Conservation (phyloP, 1,140 invertebrate genomes). For the Leptinotarsa texana region DNA sequence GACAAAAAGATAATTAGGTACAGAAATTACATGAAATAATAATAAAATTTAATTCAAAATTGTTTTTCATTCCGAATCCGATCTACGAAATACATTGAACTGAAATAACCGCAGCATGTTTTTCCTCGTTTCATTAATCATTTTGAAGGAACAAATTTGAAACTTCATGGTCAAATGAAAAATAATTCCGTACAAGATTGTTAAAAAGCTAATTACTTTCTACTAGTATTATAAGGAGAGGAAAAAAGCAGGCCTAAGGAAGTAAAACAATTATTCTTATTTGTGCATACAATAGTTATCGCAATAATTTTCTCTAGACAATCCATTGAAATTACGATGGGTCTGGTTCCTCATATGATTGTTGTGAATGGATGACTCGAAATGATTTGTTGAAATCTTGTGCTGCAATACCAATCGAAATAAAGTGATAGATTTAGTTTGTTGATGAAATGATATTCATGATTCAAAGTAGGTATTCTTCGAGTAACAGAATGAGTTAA, state of each 20-base stretch:
- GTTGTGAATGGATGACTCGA: too few relatives aligned
- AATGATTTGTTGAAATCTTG: too few relatives aligned
- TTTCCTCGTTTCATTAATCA: conserved; percentile 15
- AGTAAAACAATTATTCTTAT: neutral
- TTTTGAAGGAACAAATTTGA: conserved; percentile 27
- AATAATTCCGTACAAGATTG: conserved; percentile 14
- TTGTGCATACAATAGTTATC: neutral
- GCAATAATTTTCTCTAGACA: too few relatives aligned
- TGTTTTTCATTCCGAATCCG: conserved; percentile 2
- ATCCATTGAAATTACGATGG: too few relatives aligned
- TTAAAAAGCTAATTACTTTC: conserved; percentile 19
- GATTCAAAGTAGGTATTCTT: too few relatives aligned
- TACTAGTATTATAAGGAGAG: neutral
- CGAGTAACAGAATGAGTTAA: too few relatives aligned
- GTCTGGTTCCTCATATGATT: too few relatives aligned
- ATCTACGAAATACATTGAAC: conserved; percentile 21
- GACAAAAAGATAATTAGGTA: conserved; percentile 16
- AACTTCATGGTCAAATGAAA: conserved; percentile 30
- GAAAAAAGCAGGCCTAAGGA: neutral
- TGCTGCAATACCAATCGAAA: too few relatives aligned
- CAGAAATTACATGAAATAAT: conserved; percentile 22
- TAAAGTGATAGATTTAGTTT: too few relatives aligned
- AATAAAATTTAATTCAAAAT: conserved; percentile 12
- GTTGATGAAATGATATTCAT: too few relatives aligned
- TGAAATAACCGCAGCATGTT: conserved; percentile 2